Conservation (phyloP, 2,888 invertebrate species). For the Belgica antarctica region DNA sequence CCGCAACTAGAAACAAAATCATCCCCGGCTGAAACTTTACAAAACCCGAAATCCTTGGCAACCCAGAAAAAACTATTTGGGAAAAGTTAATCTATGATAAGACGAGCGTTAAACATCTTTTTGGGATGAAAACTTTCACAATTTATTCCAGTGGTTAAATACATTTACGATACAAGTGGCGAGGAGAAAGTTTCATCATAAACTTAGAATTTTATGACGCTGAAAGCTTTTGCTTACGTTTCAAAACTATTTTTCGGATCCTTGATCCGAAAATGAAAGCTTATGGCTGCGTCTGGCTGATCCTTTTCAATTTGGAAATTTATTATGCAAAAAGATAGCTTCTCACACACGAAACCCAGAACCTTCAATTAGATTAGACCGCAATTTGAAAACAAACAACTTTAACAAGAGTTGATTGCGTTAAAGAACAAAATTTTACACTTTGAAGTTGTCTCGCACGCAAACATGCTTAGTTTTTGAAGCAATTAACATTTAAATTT, state of each 20-base stretch:
- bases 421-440: background rate
- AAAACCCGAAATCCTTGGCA: background rate
- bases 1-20: background rate
- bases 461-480: background rate
- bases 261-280: too few relatives aligned
- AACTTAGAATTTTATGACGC: background rate
- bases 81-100: background rate
- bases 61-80: background rate
- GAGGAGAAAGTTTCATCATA: background rate
- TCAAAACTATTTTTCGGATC: conserved; percentile 3
- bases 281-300: too few relatives aligned
- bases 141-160: background rate
- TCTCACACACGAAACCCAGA: background rate
- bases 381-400: background rate
- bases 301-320: too few relatives aligned
- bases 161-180: background rate
- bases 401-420: conserved; percentile 4
- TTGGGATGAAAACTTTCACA: background rate
- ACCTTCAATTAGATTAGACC: background rate
- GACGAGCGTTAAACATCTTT: background rate
- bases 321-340: background rate
- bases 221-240: background rate
- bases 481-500: background rate
- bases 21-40: background rate
- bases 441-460: conserved; percentile 3